Conservation (phyloP, 1,140 invertebrate genomes). For the Eufriesea mexicana region DNA sequence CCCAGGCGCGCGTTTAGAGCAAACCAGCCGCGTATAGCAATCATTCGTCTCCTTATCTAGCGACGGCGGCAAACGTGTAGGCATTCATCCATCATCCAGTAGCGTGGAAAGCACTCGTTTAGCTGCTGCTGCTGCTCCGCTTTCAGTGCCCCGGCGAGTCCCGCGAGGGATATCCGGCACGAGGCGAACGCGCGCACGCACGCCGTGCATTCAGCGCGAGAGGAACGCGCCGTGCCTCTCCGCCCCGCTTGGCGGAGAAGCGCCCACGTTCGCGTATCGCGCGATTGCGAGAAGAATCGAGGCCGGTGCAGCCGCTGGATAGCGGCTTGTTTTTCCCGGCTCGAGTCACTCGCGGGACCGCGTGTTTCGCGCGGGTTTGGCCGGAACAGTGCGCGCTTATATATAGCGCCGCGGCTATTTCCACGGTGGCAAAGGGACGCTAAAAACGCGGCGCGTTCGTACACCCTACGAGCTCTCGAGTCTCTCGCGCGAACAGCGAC, state of each 20-base stretch:
- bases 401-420: background rate
- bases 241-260: background rate
- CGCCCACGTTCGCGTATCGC: background rate
- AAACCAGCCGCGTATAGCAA: constrained; percentile 63
- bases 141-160: constrained; percentile 45
- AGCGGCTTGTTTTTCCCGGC: background rate
- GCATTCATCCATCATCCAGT: constrained; percentile 75
- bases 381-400: background rate
- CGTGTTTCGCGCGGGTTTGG: background rate
- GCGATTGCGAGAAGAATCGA: constrained; percentile 3
- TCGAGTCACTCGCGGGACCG: background rate
- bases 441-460: no score
- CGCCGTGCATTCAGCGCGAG: background rate
- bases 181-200: constrained; percentile 36
- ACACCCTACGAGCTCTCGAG: no score
- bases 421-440: no score
- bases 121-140: constrained; percentile 39
- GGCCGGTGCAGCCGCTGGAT: background rate
- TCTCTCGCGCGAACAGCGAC: no score
- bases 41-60: constrained; percentile 74
- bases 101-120: constrained; percentile 71
- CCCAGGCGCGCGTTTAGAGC: constrained; percentile 64
- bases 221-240: background rate
- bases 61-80: constrained; percentile 61
- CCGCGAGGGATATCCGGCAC: constrained; percentile 55